Evolutionary conservation across 2,888 invertebrate genomes (phyloP).

Genomic region (Malthinus seriepunctatus): DNA sequence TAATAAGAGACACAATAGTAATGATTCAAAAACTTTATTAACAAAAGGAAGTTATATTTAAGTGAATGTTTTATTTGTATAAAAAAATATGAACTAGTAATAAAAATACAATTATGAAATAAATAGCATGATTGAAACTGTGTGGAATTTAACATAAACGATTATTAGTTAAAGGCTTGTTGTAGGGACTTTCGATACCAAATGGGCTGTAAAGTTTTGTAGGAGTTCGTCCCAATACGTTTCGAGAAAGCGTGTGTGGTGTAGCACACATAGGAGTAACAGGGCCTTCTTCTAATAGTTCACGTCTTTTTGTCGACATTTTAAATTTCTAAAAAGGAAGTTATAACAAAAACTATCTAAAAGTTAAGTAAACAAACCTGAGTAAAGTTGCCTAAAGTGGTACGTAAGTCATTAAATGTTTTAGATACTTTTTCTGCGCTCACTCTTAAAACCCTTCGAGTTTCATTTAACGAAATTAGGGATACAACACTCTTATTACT

Average conservation of each 20-base stretch:
- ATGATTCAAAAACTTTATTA: slow-evolving; percentile 15
- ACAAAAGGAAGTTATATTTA: slow-evolving; percentile 10
- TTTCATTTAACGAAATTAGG: slow-evolving; percentile 61
- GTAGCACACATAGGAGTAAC: slow-evolving; percentile 56
- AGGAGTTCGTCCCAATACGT: slow-evolving; percentile 66
- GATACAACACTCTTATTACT: slow-evolving; percentile 47
- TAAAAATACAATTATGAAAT: too few species aligned
- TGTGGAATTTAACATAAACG: neutral
- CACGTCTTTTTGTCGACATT: slow-evolving; percentile 59
- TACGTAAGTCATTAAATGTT: slow-evolving; percentile 67
- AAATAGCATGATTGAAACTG: too few species aligned
- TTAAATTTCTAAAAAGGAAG: slow-evolving; percentile 56
- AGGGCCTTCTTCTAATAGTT: slow-evolving; percentile 60
- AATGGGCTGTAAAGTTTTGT: slow-evolving; percentile 78
- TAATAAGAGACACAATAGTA: slow-evolving; percentile 11
- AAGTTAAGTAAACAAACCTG: slow-evolving; percentile 57
- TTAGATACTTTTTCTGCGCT: slow-evolving; percentile 70
- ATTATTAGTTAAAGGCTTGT: slow-evolving; percentile 13
- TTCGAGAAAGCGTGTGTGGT: slow-evolving; percentile 55
- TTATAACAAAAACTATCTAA: neutral
- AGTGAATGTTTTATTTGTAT: neutral
- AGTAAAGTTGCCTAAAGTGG: slow-evolving; percentile 68
- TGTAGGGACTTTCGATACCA: slow-evolving; percentile 69
- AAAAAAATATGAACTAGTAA: too few species aligned
- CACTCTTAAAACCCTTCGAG: slow-evolving; percentile 65